Evolutionary conservation across 2,797 vertebrate genomes (phyloP).

Genomic region (Rhinella marina): DNA sequence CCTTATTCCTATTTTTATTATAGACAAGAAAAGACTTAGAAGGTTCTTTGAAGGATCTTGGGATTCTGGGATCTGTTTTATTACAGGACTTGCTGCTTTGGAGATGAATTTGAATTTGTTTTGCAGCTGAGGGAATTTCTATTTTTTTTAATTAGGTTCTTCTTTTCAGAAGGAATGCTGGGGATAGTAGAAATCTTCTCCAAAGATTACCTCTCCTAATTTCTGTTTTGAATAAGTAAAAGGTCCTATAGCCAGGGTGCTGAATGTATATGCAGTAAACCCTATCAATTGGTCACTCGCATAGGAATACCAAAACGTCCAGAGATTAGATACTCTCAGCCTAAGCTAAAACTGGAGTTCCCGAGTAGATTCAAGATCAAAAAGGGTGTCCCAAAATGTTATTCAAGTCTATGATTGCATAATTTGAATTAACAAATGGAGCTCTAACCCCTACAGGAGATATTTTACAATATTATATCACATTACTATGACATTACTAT

Average conservation of each 20-base stretch:
- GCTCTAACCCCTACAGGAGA: too few relatives aligned
- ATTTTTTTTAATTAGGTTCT: slow-evolving; percentile 61
- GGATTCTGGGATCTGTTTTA: background rate
- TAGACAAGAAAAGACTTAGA: slow-evolving; percentile 22
- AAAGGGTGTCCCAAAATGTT: too few relatives aligned
- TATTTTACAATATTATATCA: too few relatives aligned
- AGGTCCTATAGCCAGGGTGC: slow-evolving; percentile 14
- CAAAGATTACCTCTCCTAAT: slow-evolving; percentile 55
- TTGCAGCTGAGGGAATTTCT: slow-evolving; percentile 37
- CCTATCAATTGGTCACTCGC: background rate
- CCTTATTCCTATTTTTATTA: slow-evolving; percentile 23
- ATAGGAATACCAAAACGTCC: background rate
- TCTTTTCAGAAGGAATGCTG: slow-evolving; percentile 33
- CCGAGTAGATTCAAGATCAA: background rate
- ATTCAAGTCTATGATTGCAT: too few relatives aligned
- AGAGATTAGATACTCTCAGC: background rate
- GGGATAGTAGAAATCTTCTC: slow-evolving; percentile 29
- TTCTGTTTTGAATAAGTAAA: slow-evolving; percentile 48
- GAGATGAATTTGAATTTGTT: slow-evolving; percentile 60
- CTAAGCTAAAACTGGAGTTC: background rate
- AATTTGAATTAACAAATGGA: too few relatives aligned
- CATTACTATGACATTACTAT: too few relatives aligned
- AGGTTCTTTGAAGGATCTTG: slow-evolving; percentile 29
- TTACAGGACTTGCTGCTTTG: slow-evolving; percentile 14
- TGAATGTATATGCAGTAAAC: slow-evolving; percentile 19